These are phyloP conservation scores for Rhopalosiphum maidis DNA, from an alignment of 1,140 invertebrate genomes.

Conservation along the genomic window DNA sequence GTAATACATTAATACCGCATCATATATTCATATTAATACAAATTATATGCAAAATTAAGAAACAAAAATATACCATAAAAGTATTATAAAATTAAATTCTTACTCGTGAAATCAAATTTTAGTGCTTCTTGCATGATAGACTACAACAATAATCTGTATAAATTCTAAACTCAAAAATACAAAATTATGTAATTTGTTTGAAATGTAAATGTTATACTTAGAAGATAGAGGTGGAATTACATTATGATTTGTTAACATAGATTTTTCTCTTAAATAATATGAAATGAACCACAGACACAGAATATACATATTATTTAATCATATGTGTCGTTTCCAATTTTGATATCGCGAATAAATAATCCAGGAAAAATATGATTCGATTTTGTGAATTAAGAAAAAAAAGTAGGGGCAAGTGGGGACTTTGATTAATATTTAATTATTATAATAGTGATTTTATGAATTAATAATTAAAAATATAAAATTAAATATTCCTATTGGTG, in stretches of 20 bases:
- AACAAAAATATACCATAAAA: not conserved
- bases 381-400: no score
- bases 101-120: conserved; percentile 20
- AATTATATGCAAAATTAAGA: not conserved
- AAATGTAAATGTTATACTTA: not conserved
- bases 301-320: not conserved
- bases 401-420: no score
- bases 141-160: not conserved
- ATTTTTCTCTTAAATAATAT: not conserved
- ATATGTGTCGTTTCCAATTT: not conserved
- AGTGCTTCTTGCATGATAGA: not conserved
- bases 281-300: not conserved
- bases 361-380: no score
- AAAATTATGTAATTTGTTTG: not conserved
- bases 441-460: no score
- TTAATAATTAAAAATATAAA: no score
- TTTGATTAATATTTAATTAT: no score
- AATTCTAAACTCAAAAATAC: not conserved
- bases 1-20: no score
- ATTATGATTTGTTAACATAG: not conserved
- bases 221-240: not conserved
- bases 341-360: no score
- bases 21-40: not conserved
- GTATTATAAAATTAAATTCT: not conserved
- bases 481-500: no score